A percentile compares a stretch with the other conserved stretches of the same genome.
Evolutionary conservation across 2,113 vertebrate genomes (phyloP).

Genomic region (Bos indicus): DNA sequence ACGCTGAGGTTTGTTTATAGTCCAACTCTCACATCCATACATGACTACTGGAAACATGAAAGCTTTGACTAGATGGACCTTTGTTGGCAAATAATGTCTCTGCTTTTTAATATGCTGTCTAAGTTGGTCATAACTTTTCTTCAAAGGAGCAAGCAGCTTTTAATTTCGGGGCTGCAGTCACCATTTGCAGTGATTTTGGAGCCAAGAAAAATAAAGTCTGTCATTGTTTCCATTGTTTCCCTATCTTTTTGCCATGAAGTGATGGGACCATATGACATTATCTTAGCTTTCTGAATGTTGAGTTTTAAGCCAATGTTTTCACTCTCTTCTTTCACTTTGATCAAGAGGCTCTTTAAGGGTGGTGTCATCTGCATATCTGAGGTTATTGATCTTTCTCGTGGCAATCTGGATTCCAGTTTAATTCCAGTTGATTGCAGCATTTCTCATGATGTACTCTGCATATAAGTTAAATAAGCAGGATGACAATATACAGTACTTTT

Average conservation of each 20-base stretch:
- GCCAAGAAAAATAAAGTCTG: not conserved
- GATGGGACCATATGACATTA: not conserved
- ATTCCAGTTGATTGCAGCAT: not conserved
- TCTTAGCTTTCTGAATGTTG: not conserved
- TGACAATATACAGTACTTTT: not conserved
- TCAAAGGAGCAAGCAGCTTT: not conserved
- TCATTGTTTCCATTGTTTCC: not conserved
- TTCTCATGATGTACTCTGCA: not conserved
- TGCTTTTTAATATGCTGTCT: not conserved
- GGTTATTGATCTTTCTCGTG: not conserved
- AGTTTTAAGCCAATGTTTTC: not conserved
- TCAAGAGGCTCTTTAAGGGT: not conserved
- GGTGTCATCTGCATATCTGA: not conserved
- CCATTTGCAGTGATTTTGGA: not conserved
- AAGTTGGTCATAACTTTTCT: not conserved
- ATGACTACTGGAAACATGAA: not conserved
- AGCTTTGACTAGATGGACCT: not conserved
- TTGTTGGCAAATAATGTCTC: not conserved
- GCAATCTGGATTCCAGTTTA: not conserved
- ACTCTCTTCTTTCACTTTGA: not conserved
- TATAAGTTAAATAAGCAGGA: not conserved
- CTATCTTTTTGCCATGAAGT: not conserved
- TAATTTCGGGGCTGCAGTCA: not conserved
- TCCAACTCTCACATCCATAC: not conserved
- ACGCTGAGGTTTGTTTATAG: fast-evolving